Evolutionary conservation across 2,888 invertebrate genomes (phyloP).

Genomic region (Eupithecia subumbrata): DNA sequence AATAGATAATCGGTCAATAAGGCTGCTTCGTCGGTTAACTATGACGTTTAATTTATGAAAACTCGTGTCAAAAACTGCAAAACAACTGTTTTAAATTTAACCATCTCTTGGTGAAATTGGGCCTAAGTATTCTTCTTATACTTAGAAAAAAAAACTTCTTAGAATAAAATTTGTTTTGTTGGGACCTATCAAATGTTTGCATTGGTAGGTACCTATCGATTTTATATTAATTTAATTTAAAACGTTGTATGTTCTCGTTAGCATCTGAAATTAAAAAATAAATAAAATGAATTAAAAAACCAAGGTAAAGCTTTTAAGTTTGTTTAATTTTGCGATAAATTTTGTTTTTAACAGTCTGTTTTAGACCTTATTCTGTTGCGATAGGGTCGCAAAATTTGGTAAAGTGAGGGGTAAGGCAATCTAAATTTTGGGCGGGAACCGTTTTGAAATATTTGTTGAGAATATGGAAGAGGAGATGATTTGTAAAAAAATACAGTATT

Average conservation of each 20-base stretch:
- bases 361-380: constrained; percentile 44
- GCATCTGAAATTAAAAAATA: constrained; percentile 12
- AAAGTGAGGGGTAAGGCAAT: constrained; percentile 54
- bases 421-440: constrained; percentile 72
- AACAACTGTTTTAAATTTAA: no score
- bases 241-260: constrained; percentile 19
- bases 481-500: not conserved
- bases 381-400: constrained; percentile 40
- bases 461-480: constrained; percentile 55
- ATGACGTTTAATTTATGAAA: no score
- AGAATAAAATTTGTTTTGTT: no score
- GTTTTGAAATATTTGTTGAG: constrained; percentile 68
- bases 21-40: no score
- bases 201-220: no score
- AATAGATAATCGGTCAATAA: no score
- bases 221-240: not conserved
- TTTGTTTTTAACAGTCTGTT: constrained; percentile 33
- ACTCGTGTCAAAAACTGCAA: no score
- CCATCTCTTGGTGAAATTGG: no score
- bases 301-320: constrained; percentile 42
- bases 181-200: no score
- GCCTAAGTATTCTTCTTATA: no score
- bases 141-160: no score
- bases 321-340: constrained; percentile 51
- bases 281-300: not conserved